Evolutionary conservation across 1,140 invertebrate species (phyloP).

Genomic region (Ephestia elutella): DNA sequence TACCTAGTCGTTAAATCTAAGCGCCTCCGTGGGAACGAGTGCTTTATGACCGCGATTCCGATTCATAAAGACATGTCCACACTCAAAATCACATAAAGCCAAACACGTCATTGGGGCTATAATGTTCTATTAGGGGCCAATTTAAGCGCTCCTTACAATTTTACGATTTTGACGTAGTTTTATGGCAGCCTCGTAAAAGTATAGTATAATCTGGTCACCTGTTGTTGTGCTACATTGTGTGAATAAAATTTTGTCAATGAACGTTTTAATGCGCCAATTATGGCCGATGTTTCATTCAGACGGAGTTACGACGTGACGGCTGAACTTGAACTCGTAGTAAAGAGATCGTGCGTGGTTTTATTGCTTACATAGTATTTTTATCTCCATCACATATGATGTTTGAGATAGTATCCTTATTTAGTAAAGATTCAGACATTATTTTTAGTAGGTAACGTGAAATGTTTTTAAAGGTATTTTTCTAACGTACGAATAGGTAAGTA

Average conservation of each 20-base stretch:
- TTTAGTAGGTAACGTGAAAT: no score
- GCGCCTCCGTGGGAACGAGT: conserved; percentile 3
- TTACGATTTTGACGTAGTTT: conserved; percentile 44
- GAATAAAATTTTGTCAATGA: conserved; percentile 52
- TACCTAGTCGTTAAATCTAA: background rate
- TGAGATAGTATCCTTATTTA: no score
- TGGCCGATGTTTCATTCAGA: conserved; percentile 42
- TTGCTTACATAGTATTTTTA: background rate
- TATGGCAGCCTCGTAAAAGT: conserved; percentile 47
- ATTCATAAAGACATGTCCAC: conserved; percentile 30
- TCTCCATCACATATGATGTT: no score
- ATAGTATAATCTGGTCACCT: conserved; percentile 51
- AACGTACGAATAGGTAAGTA: no score
- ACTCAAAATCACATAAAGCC: conserved; percentile 36
- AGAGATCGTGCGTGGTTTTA: background rate
- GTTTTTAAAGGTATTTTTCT: no score
- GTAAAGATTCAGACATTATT: no score
- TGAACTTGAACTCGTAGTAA: conserved; percentile 3
- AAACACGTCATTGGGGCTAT: conserved; percentile 39
- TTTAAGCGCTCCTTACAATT: conserved; percentile 44
- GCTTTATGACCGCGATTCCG: conserved; percentile 25
- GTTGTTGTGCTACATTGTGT: conserved; percentile 47
- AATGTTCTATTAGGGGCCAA: conserved; percentile 45
- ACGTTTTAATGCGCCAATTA: conserved; percentile 48
- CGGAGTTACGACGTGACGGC: conserved; percentile 14